These are phyloP conservation scores for Orthosia cruda DNA, from an alignment of 2,888 invertebrate genomes.

Conservation along the genomic window DNA sequence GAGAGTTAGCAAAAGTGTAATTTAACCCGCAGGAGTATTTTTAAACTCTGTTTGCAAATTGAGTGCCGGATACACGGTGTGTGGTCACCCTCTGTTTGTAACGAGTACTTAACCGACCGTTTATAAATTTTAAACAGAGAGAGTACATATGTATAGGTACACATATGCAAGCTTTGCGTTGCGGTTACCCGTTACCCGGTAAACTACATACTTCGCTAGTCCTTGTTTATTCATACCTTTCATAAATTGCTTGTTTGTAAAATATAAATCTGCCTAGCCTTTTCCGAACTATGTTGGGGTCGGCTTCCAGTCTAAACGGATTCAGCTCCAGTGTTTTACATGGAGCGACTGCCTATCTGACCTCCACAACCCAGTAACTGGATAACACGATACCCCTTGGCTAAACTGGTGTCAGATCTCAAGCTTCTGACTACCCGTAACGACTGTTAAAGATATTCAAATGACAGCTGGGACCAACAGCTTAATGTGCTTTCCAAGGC, in stretches of 20 bases:
- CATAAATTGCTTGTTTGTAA: background rate
- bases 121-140: constrained; percentile 61
- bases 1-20: constrained; percentile 26
- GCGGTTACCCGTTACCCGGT: background rate
- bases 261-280: too few species aligned
- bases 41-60: constrained; percentile 41
- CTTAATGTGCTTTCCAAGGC: too few species aligned
- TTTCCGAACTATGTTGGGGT: too few species aligned
- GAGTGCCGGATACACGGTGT: constrained; percentile 65
- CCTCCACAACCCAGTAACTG: too few species aligned
- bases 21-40: constrained; percentile 47
- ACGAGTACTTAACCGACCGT: constrained; percentile 57
- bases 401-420: too few species aligned
- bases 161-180: constrained; percentile 3
- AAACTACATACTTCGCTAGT: background rate
- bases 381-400: too few species aligned
- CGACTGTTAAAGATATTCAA: too few species aligned
- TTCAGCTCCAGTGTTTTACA: too few species aligned
- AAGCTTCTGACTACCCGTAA: too few species aligned
- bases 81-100: constrained; percentile 64
- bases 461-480: too few species aligned
- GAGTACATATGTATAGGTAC: background rate
- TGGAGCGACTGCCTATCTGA: too few species aligned
- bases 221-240: background rate
- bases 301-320: too few species aligned